Conservation (phyloP, 64 coral and sea anemone genomes). For the Stylophora pistillata region DNA sequence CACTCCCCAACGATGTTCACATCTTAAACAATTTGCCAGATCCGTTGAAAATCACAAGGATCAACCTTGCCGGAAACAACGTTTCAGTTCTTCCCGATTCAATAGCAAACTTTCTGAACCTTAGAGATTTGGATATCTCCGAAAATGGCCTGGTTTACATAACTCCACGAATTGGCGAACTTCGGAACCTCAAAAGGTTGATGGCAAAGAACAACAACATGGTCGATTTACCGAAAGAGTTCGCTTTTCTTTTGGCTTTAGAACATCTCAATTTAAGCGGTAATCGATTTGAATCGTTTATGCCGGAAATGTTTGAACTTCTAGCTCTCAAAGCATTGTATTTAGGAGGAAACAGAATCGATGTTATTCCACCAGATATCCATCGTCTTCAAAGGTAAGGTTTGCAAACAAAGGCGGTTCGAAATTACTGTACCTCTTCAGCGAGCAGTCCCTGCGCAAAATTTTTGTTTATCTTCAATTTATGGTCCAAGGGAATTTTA, state of each 20-base stretch:
- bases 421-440: too few species aligned
- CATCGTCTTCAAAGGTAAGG: slow-evolving; percentile 80
- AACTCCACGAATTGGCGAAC: slow-evolving; percentile 70
- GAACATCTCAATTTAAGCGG: slow-evolving; percentile 92
- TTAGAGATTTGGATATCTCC: slow-evolving; percentile 84
- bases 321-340: slow-evolving; percentile 51
- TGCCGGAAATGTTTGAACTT: slow-evolving; percentile 78
- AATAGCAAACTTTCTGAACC: slow-evolving; percentile 73
- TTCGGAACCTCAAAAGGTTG: slow-evolving; percentile 58
- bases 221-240: slow-evolving; percentile 77
- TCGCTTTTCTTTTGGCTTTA: slow-evolving; percentile 54
- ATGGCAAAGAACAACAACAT: slow-evolving; percentile 83
- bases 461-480: neutral
- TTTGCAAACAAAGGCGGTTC: neutral
- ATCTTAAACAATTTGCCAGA: slow-evolving; percentile 74
- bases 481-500: too few species aligned
- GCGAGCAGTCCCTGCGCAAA: neutral
- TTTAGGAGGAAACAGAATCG: slow-evolving; percentile 84
- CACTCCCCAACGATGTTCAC: slow-evolving; percentile 70
- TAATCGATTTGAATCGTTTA: slow-evolving; percentile 76
- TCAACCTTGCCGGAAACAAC: slow-evolving; percentile 78
- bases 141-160: slow-evolving; percentile 79
- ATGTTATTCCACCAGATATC: slow-evolving; percentile 79
- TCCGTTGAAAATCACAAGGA: slow-evolving; percentile 49
- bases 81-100: slow-evolving; percentile 86